Evolutionary conservation across 2,888 invertebrate genomes (phyloP).

Genomic region (Mimumesa dahlbomi): DNA sequence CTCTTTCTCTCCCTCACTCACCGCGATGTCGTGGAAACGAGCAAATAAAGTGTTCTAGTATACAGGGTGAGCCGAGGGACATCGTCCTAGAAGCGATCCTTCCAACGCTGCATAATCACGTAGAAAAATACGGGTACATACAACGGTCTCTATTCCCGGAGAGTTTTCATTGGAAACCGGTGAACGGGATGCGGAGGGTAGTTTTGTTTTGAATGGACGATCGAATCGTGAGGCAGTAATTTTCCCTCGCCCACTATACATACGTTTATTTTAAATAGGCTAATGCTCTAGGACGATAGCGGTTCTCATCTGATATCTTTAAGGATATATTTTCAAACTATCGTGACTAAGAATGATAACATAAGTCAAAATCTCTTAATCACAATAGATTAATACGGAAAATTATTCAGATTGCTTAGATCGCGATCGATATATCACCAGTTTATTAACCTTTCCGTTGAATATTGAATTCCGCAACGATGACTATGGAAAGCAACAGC

Average conservation of each 20-base stretch:
- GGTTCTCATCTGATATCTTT: slow-evolving; percentile 45
- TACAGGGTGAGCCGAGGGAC: slow-evolving; percentile 29
- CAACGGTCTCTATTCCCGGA: not conserved
- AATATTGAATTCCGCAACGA: too few relatives aligned
- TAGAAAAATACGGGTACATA: slow-evolving; percentile 6
- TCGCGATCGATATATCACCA: too few relatives aligned
- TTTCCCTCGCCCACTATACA: slow-evolving; percentile 23
- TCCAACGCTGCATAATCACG: not conserved
- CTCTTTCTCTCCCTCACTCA: slow-evolving; percentile 15
- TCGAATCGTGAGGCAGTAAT: slow-evolving; percentile 40
- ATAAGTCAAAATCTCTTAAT: too few relatives aligned
- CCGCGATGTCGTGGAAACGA: slow-evolving; percentile 19
- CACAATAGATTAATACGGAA: too few relatives aligned
- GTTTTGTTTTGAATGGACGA: slow-evolving; percentile 30
- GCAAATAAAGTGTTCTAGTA: slow-evolving; percentile 19
- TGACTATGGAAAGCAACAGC: too few relatives aligned
- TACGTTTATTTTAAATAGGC: slow-evolving; percentile 50
- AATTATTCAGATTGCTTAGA: too few relatives aligned
- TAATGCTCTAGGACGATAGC: slow-evolving; percentile 20
- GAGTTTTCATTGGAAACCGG: slow-evolving; percentile 41
- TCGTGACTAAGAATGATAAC: too few relatives aligned
- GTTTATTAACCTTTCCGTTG: too few relatives aligned
- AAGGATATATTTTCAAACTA: too few relatives aligned
- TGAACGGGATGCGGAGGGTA: slow-evolving; percentile 8
- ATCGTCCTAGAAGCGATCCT: slow-evolving; percentile 6